Conservation (phyloP, 1,140 invertebrate species). For the Danaus melanippus region DNA sequence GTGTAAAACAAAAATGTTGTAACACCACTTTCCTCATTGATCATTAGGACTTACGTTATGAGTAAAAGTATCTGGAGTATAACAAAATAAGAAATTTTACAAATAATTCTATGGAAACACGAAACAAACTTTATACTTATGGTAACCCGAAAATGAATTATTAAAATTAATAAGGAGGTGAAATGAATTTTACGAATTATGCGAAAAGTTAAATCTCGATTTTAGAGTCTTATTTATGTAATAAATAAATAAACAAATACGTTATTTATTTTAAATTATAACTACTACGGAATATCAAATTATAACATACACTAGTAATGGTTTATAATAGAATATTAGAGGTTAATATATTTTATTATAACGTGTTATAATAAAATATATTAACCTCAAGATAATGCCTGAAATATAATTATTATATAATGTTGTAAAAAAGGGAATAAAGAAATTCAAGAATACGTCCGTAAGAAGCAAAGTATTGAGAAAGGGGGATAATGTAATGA, state of each 20-base stretch:
- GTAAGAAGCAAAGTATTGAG: slow-evolving; percentile 33
- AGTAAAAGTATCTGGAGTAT: not conserved
- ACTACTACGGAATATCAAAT: too few species aligned
- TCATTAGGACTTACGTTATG: too few species aligned
- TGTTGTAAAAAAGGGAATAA: slow-evolving; percentile 19
- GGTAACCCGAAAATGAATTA: not conserved
- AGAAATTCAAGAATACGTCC: slow-evolving; percentile 27
- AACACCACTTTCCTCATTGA: too few species aligned
- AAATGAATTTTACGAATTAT: not conserved
- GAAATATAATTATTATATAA: slow-evolving; percentile 5
- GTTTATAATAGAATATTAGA: too few species aligned
- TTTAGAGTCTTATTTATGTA: too few species aligned
- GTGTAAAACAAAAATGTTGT: too few species aligned
- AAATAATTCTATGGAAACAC: slow-evolving; percentile 39
- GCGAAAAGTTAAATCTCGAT: too few species aligned
- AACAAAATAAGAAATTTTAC: slow-evolving; percentile 24
- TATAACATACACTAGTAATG: too few species aligned
- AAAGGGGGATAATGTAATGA: slow-evolving; percentile 54
- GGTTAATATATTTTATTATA: too few species aligned
- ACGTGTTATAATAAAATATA: not conserved
- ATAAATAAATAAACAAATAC: too few species aligned
- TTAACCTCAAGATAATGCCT: not conserved
- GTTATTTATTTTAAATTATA: too few species aligned
- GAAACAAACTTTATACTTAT: slow-evolving; percentile 27
- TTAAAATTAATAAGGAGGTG: not conserved